Base-by-base conservation (phyloP, 2,888 invertebrate genomes). In the Abrostola tripartita region DNA sequence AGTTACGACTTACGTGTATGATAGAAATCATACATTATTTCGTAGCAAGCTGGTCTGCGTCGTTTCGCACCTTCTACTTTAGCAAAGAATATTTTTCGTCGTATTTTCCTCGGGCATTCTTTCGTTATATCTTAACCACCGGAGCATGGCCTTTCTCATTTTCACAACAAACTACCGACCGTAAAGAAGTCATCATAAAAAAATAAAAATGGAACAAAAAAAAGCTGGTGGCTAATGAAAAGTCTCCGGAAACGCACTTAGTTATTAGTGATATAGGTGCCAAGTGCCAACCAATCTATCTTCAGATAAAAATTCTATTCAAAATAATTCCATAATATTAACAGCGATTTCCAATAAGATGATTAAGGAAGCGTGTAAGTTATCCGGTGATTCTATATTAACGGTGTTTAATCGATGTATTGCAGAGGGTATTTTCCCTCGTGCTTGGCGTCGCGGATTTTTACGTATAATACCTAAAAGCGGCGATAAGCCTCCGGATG, bases 141-240 rank as follows among this genome's bases (percentile, higher is more conserved):
- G 55, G 35, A 78, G 67, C 78, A 71, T 74, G 60, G 10, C 35
- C 42, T 65, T 71, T 67, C 67, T 78, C 75, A 67, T 78, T 74
- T 74, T 53, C 61, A 65, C 62, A 65, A 63, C 50, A 53, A 65
- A 24, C 54, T 51, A 24, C 52, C 37, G 62, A 59, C 52, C 52
- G 52, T 61, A 52, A 61, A 41, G 49, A 47, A 60, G 40, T 50
- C 53, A 6, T 38, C 36, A 66, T 35, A 61, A 56, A 74, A 67
- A 50, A 42, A 53, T 6, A 24, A 53, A 55, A 44, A 61, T 37
- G 50, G 36, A 11, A 52, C 41, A 36, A 51, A 59, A 62, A 59
- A n/a, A 10, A 54, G 6, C 11, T 47, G 44, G 44, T 47, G 53
- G 47, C 7, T 51, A 50, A 63, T 60, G 38, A 57, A 74, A 51